phyloP scores from a whole-genome alignment of 2,888 invertebrate species.

The Acronicta psi region DNA sequence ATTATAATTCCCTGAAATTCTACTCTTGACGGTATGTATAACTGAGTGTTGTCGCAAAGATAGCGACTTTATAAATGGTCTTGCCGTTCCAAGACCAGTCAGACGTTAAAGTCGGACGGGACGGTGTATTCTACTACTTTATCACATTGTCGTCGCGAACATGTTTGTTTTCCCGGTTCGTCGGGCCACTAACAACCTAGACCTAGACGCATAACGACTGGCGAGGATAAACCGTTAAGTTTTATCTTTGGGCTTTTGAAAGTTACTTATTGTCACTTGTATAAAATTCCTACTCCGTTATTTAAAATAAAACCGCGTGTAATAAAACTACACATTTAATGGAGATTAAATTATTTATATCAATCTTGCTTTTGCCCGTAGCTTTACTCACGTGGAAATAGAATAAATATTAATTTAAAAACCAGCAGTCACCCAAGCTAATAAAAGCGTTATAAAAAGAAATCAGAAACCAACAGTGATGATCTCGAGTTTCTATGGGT shows the following conservation, averaged over 20 bases:
- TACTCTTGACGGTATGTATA: slow-evolving; percentile 79
- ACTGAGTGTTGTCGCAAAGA: slow-evolving; percentile 79
- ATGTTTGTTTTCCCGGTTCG: slow-evolving; percentile 70
- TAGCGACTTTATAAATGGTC: slow-evolving; percentile 78
- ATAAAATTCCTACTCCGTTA: neutral
- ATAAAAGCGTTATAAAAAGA: no score
- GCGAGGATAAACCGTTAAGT: slow-evolving; percentile 72
- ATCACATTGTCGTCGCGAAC: slow-evolving; percentile 70
- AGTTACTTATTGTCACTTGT: slow-evolving; percentile 19
- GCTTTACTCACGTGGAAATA: no score
- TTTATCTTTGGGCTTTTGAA: slow-evolving; percentile 67
- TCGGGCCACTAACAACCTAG: slow-evolving; percentile 71
- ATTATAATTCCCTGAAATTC: slow-evolving; percentile 82
- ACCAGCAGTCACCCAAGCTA: no score
- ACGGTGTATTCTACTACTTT: slow-evolving; percentile 70
- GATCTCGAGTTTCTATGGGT: no score
- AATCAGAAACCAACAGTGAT: no score
- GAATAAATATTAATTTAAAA: no score
- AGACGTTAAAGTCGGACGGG: slow-evolving; percentile 61
- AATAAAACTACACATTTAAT: neutral
- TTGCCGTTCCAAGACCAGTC: no score
- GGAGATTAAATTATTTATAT: no score
- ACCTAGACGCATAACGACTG: slow-evolving; percentile 75
- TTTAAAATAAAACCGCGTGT: neutral
- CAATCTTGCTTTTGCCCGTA: no score